These are phyloP conservation scores for Trichogramma dendrolimi DNA, from an alignment of 2,888 invertebrate species.

Conservation along the genomic window DNA sequence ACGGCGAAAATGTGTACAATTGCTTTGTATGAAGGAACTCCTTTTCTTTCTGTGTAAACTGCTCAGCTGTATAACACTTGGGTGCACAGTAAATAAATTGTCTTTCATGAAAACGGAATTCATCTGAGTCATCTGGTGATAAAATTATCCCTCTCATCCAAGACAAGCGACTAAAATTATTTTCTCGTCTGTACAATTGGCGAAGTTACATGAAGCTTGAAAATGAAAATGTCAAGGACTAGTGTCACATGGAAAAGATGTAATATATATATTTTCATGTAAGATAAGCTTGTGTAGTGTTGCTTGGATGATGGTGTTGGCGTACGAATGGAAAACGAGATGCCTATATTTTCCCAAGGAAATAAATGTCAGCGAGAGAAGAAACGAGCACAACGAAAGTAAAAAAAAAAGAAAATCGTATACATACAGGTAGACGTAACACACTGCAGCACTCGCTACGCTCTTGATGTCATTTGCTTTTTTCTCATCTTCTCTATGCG, in stretches of 20 bases:
- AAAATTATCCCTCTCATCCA: no score
- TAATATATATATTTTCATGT: constrained; percentile 6
- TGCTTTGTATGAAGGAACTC: neutral
- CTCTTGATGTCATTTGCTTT: neutral
- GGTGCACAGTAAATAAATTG: neutral
- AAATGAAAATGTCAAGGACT: constrained; percentile 14
- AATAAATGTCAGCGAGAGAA: constrained; percentile 13
- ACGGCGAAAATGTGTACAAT: neutral
- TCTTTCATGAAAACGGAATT: constrained; percentile 1
- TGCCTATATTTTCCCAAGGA: constrained; percentile 10
- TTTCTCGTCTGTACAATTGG: no score
- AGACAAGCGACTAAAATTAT: no score
- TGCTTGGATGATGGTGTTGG: neutral
- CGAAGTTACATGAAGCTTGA: neutral
- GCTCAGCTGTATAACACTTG: neutral
- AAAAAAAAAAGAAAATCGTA: constrained; percentile 4
- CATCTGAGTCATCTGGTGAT: no score
- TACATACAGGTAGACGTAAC: no score
- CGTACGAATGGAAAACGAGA: constrained; percentile 10
- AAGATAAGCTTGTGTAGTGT: neutral
- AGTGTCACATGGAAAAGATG: constrained; percentile 1
- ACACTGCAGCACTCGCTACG: neutral
- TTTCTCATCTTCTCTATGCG: neutral
- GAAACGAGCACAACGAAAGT: neutral
- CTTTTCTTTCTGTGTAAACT: constrained; percentile 1